Conservation (phyloP, 1,140 invertebrate species). For the Zaprionus taronus region DNA sequence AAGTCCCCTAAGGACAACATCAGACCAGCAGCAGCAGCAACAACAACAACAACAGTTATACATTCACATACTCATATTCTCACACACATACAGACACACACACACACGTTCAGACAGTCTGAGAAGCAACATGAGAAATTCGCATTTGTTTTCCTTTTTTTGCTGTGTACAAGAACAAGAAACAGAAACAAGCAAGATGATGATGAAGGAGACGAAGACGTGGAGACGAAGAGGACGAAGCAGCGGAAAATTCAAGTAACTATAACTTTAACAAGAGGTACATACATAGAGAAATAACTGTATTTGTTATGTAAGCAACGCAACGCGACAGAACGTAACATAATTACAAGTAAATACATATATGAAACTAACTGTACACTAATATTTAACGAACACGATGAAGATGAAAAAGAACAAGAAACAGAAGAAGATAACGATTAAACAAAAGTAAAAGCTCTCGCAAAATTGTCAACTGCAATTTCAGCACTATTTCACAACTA, state of each 20-base stretch:
- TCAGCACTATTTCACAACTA: not conserved
- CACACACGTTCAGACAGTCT: slow-evolving; percentile 42
- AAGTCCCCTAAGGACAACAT: slow-evolving; percentile 49
- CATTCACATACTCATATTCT: slow-evolving; percentile 1
- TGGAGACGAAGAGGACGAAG: not conserved
- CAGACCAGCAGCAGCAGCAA: slow-evolving; percentile 3
- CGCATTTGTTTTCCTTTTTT: slow-evolving; percentile 65
- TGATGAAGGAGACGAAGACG: not conserved
- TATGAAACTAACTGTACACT: slow-evolving; percentile 6
- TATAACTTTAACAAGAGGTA: slow-evolving; percentile 56
- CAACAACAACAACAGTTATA: not conserved
- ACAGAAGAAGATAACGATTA: not conserved
- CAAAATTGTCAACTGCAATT: not conserved
- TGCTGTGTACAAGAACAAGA: slow-evolving; percentile 49
- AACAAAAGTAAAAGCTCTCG: not conserved
- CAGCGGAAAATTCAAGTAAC: slow-evolving; percentile 56
- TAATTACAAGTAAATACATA: slow-evolving; percentile 34
- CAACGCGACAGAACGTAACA: not conserved
- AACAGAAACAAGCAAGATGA: slow-evolving; percentile 9
- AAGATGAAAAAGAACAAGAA: not conserved
- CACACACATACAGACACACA: slow-evolving; percentile 2
- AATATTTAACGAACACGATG: slow-evolving; percentile 23
- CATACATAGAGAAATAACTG: slow-evolving; percentile 40
- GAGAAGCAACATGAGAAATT: slow-evolving; percentile 49
- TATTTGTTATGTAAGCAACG: slow-evolving; percentile 66